Percentiles rank a stretch among this genome's conserved stretches.
Evolutionary conservation across 2,888 invertebrate genomes (phyloP).

Genomic region (Noctua janthina): DNA sequence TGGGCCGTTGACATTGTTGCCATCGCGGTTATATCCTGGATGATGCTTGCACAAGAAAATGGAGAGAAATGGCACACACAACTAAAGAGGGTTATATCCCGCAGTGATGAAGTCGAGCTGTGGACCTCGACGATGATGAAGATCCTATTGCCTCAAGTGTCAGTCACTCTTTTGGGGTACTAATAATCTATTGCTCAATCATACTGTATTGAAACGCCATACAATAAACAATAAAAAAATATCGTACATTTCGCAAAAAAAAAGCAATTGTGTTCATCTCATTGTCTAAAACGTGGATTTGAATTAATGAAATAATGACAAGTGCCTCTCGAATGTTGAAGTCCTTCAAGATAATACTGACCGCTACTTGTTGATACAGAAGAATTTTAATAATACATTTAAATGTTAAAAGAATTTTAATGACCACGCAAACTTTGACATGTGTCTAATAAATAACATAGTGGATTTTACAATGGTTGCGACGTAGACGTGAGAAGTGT

Average conservation of each 20-base stretch:
- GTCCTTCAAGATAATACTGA: conserved; percentile 47
- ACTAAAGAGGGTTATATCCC: background rate
- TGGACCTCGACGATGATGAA: background rate
- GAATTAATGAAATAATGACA: conserved; percentile 38
- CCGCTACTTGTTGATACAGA: conserved; percentile 13
- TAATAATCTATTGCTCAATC: conserved; percentile 27
- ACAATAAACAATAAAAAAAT: conserved; percentile 51
- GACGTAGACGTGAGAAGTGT: background rate
- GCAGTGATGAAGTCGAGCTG: background rate
- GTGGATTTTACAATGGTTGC: conserved; percentile 1
- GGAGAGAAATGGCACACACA: background rate
- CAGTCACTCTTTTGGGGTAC: conserved; percentile 4
- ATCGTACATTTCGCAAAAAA: conserved; percentile 36
- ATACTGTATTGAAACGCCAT: conserved; percentile 5
- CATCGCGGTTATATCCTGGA: background rate
- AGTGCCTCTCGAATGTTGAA: conserved; percentile 40
- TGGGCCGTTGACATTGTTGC: background rate
- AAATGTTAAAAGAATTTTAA: conserved; percentile 53
- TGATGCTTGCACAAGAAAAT: background rate
- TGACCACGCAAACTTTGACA: conserved; percentile 23
- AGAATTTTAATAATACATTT: conserved; percentile 48
- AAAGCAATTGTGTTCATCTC: conserved; percentile 41
- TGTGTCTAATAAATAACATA: conserved; percentile 27
- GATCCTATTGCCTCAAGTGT: conserved; percentile 5
- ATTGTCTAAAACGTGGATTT: conserved; percentile 42